Evolutionary conservation across 2,888 invertebrate species (phyloP).

Genomic region (Isoperla grammatica): DNA sequence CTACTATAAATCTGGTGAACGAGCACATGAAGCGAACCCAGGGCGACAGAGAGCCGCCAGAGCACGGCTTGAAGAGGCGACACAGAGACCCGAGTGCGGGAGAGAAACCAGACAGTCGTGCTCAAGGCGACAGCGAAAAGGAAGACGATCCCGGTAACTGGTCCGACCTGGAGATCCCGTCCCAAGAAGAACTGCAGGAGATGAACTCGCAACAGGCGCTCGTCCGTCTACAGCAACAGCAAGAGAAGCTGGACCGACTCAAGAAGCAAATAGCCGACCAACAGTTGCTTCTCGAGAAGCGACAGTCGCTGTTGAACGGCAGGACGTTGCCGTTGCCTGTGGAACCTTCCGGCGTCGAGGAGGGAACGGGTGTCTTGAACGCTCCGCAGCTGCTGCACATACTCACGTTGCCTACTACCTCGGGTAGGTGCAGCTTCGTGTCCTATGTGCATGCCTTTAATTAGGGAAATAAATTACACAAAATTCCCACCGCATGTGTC

Average conservation of each 20-base stretch:
- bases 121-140: background rate
- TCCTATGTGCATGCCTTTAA: background rate
- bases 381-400: constrained; percentile 15
- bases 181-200: constrained; percentile 8
- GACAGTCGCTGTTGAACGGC: background rate
- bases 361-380: constrained; percentile 36
- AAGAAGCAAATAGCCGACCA: constrained; percentile 1
- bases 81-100: constrained; percentile 21
- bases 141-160: background rate
- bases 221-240: constrained; percentile 7
- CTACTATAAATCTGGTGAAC: constrained; percentile 28
- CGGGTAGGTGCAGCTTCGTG: constrained; percentile 4
- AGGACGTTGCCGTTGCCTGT: constrained; percentile 40
- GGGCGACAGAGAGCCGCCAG: constrained; percentile 28
- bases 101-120: background rate
- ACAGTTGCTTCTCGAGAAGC: background rate
- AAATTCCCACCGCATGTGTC: background rate
- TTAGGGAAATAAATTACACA: background rate
- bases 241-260: constrained; percentile 8
- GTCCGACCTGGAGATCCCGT: constrained; percentile 18
- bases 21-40: constrained; percentile 26
- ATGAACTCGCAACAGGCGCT: constrained; percentile 13
- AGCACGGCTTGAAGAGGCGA: constrained; percentile 30
- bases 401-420: constrained; percentile 14
- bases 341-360: constrained; percentile 42